Evolutionary conservation across 2,797 vertebrate genomes (phyloP), one percentile per base, ranked within the genome.

Genomic region (Liasis olivaceus): DNA sequence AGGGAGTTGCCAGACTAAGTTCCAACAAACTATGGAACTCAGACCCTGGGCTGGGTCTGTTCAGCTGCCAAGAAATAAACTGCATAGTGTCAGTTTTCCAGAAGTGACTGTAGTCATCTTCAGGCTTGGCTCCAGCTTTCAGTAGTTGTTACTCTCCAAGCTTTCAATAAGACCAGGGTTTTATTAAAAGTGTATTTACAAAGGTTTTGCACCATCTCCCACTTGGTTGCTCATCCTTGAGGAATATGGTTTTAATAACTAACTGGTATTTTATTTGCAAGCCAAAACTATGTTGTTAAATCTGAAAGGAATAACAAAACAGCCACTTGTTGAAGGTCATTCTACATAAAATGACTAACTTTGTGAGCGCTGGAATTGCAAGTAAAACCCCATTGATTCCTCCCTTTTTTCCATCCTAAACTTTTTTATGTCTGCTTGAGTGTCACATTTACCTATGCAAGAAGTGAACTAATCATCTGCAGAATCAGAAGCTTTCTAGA

Each of bases 251-350:
- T 96, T 95, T 92, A 96, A 96, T 96, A 93, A 95, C 87, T 89
- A 69, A 95, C 94, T 47, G 92, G 92, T 92, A 94, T 96, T 96
- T 96, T 92, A 92, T 96, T 96, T 96, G 96, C 93, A 94, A 94
- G 93, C 89, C 9, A 0, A 94, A 95, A 96, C 94, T 87, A 93
- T 36, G 89, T 81, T 89, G 95, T 90, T 96, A 94, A 95, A 90
- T 93, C 89, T 94, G 91, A 89, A 94, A 92, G 11, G 69, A 84
- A 69, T 24, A 91, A 59, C 31, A 94, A 96, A 88, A 63, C n/a
- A 92, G 91, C 93, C 89, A 60, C 47, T 95, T 93, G 24, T 92
- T 62, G 66, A 85, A 81, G 94, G 72, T 0, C 0, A 69, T 87
- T 89, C 69, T 93, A 28, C 9, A 20, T 64, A 54, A 85, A 92